Conservation (phyloP, 2,888 invertebrate genomes). For the Barypeithes pellucidus region DNA sequence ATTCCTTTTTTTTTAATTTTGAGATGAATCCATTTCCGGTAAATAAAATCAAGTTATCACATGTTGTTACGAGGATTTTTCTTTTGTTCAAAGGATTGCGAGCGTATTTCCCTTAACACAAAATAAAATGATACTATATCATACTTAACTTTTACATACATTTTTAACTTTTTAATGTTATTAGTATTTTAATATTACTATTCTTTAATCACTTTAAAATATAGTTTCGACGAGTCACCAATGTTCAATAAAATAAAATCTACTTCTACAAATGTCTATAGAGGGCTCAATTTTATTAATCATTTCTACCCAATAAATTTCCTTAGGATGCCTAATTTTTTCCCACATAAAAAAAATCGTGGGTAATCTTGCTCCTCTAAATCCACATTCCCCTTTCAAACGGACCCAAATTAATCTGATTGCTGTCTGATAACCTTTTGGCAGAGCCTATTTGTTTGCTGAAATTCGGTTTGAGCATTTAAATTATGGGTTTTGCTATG, state of each 20-base stretch:
- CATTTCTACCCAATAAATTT: not conserved
- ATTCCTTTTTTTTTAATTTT: too few relatives aligned
- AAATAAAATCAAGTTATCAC: too few relatives aligned
- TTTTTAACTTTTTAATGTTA: too few relatives aligned
- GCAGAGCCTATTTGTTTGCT: conserved; percentile 34
- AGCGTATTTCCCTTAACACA: too few relatives aligned
- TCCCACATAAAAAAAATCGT: not conserved
- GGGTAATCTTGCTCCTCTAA: conserved; percentile 11
- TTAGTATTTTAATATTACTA: too few relatives aligned
- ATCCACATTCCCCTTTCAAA: conserved; percentile 22
- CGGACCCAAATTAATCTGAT: conserved; percentile 33
- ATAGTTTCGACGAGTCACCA: too few relatives aligned
- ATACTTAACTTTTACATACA: too few relatives aligned
- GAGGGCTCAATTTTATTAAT: not conserved
- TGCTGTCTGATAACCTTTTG: conserved; percentile 39
- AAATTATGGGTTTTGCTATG: conserved; percentile 25
- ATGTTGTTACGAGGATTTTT: too few relatives aligned
- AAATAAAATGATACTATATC: too few relatives aligned
- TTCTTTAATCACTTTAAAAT: too few relatives aligned
- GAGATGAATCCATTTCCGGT: too few relatives aligned
- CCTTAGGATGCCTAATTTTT: not conserved
- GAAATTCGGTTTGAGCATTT: conserved; percentile 27
- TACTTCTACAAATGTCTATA: not conserved
- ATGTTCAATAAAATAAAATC: not conserved
- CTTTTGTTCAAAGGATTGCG: too few relatives aligned